Evolutionary conservation across 2,113 vertebrate genomes (phyloP), one percentile per base, ranked within the genome.

Genomic region (Lonchura striata): DNA sequence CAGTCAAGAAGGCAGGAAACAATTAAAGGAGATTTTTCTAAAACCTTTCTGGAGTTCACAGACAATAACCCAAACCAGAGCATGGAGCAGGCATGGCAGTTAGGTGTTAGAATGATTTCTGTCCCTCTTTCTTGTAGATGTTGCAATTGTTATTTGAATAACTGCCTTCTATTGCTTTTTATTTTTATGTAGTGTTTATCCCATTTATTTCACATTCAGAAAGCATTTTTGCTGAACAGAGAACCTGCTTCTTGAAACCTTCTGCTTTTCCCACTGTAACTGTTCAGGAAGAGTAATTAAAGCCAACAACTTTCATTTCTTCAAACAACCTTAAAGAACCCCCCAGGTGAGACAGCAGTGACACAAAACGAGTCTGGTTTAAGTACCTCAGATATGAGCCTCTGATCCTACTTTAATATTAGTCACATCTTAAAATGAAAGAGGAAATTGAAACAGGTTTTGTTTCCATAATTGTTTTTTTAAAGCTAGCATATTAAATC

Each of bases 321-420:
- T 91, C 85, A 63, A 57, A 76, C 24, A 84, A 49, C 52, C 56
- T 78, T 76, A 86, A 92, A 94, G 69, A 94, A 88, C 44, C 47
- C 69, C 88, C 80, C 60, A 92, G 78, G 74, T 94, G 82, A 90
- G 50, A 59, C 68, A 57, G 78, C 57, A 66, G 42, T 82, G 82
- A 82, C 54, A 79, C 86, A 60, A 15, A 41, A 56, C 17, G 28
- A 93, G 65, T 65, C 71, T 77, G 31, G 71, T 92, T 88, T 79
- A 79, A 90, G 63, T 80, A 49, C 70, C 75, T 93, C 72, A 93
- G 57, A 88, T 88, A 71, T 41, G 60, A 89, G 68, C 24, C 78
- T 88, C 85, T 94, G 92, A 93, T 90, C 94, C 69, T 92, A 47
- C n/a, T 59, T 96, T 96, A 96, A 81, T 95, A 90, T 94, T 84